Evolutionary conservation across 2,888 invertebrate genomes (phyloP).

Genomic region (Eumerus sabulonum): DNA sequence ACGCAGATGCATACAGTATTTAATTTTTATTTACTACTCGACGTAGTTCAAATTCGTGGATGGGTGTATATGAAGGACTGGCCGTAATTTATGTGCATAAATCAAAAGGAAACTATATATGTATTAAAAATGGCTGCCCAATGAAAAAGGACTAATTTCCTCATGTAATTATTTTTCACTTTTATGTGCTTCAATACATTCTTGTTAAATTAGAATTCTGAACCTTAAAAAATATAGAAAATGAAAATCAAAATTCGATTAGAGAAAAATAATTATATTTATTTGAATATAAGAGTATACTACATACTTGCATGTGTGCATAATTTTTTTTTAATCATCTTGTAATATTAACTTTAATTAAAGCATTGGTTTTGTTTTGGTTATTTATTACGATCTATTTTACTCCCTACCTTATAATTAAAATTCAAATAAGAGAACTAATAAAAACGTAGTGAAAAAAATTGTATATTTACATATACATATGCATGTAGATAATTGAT

Average conservation of each 20-base stretch:
- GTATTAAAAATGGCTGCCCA: too few species aligned
- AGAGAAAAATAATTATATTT: constrained; percentile 1
- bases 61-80: constrained; percentile 16
- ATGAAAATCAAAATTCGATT: constrained; percentile 5
- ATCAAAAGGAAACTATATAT: too few species aligned
- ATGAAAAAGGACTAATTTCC: too few species aligned
- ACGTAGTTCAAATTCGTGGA: not conserved
- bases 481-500: constrained; percentile 52
- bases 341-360: constrained; percentile 57
- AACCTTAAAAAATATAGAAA: too few species aligned
- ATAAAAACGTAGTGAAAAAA: constrained; percentile 26
- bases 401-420: constrained; percentile 15
- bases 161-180: too few species aligned
- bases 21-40: too few species aligned
- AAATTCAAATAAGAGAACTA: constrained; percentile 11
- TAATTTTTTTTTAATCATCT: constrained; percentile 28
- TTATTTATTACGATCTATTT: constrained; percentile 13
- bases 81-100: constrained; percentile 29
- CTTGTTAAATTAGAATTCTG: too few species aligned
- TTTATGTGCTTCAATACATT: too few species aligned
- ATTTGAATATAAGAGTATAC: constrained; percentile 8
- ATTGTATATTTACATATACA: constrained; percentile 62
- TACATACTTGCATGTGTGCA: constrained; percentile 12
- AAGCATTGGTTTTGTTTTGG: constrained; percentile 51
- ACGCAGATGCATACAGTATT: too few species aligned